Base-by-base conservation (phyloP, 2,113 vertebrate species). In the Mesocricetus auratus region DNA sequence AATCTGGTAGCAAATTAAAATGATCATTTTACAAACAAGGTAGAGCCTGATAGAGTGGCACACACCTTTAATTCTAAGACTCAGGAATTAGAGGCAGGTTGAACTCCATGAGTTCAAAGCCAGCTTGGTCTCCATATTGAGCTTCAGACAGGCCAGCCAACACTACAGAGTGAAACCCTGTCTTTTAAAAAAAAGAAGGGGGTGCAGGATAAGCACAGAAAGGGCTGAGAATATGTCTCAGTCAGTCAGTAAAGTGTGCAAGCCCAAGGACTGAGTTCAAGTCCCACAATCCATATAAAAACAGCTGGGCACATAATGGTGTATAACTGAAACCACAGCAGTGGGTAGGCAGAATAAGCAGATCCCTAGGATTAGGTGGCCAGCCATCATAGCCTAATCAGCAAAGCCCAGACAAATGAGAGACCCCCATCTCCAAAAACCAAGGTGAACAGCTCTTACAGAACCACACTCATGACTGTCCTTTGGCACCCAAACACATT, bases 1-100 rank as follows among this genome's bases (percentile, higher is more conserved):
- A 96, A 77, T 15, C 56, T 64, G 50, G 19, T 26, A 79, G 62
- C 8, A 36, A 85, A 71, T 94, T 74, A 94, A 94, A 95, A 62
- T 53, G 15, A 39, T 1, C 3, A 6, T 64, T 68, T 91, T 33
- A 75, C 91, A 92, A 95, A 78, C 66, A 39, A 16, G 42, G 7
- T 26, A 75, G 24, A 24, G 74, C 74, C 24, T 75, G 42, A 26
- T 47, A 75, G 29, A 75, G 42, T 13, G 24, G 12, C 12, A 45
- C 22, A 45, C 42, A 42, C 12, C 74, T 77, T 47, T 77, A 77
- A 47, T 47, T 29, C 24, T 47, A 77, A 5, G 74, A 47, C 42
- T 77, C 74, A 77, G 26, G 74, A 77, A 16, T 26, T 13, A 47
- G 26, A 31, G 26, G 26, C 26, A 17, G 42, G 26, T 77, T 47